Conservation (phyloP, 2,113 vertebrate genomes). For the Mystacornis crossleyi region DNA sequence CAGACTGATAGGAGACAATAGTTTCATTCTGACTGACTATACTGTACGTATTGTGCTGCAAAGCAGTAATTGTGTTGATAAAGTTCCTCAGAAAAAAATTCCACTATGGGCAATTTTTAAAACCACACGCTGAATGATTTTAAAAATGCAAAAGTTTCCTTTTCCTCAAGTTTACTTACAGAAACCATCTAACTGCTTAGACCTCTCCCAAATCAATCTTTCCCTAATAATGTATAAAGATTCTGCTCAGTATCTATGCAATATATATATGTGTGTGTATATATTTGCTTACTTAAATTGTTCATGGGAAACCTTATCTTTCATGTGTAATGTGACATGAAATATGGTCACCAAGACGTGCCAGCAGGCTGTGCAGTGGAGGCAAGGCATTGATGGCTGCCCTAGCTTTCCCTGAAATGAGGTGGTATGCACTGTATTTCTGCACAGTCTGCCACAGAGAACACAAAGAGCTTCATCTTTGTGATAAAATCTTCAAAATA, state of each 20-base stretch:
- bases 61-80: slow-evolving; percentile 43
- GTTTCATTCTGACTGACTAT: neutral
- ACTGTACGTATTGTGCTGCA: neutral
- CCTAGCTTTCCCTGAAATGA: neutral
- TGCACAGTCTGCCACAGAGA: neutral
- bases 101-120: neutral
- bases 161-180: neutral
- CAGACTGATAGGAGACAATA: neutral
- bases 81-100: slow-evolving; percentile 54
- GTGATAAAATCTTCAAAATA: too few species aligned
- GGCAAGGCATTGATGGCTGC: neutral
- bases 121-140: slow-evolving; percentile 25
- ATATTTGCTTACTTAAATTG: neutral
- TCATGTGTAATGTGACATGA: neutral
- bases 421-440: neutral
- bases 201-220: neutral
- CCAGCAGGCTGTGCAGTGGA: neutral
- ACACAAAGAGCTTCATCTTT: neutral
- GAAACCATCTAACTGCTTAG: neutral
- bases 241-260: neutral
- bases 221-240: neutral
- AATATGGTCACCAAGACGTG: neutral
- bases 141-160: neutral
- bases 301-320: neutral
- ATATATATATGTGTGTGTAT: fast-evolving